Evolutionary conservation across 1,140 invertebrate species (phyloP).

Genomic region (Listronotus bonariensis): DNA sequence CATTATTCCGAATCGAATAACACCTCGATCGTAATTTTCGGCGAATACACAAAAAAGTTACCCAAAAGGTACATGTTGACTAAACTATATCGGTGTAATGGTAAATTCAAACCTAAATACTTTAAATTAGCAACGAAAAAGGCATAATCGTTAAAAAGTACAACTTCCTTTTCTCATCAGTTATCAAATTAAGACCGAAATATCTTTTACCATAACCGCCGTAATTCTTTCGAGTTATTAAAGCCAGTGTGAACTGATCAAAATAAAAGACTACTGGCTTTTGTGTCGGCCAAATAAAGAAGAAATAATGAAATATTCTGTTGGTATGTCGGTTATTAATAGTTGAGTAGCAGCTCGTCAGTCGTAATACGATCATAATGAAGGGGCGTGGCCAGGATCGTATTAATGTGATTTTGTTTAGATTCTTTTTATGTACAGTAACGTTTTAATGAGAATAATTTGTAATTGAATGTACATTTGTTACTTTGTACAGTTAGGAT

Average conservation of each 20-base stretch:
- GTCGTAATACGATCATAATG: slow-evolving; percentile 36
- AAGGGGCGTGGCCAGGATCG: slow-evolving; percentile 24
- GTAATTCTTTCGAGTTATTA: slow-evolving; percentile 34
- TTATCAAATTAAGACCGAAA: slow-evolving; percentile 33
- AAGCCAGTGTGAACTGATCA: slow-evolving; percentile 39
- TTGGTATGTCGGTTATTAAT: slow-evolving; percentile 40
- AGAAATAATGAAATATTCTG: slow-evolving; percentile 36
- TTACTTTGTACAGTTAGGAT: slow-evolving; percentile 12
- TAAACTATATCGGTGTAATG: too few species aligned
- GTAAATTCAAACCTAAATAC: too few species aligned
- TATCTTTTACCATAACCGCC: slow-evolving; percentile 33
- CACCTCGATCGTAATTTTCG: too few species aligned
- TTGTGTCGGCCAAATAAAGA: slow-evolving; percentile 38
- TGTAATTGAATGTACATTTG: slow-evolving; percentile 2
- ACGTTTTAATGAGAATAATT: slow-evolving; percentile 23
- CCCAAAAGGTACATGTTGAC: too few species aligned
- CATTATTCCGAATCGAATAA: too few species aligned
- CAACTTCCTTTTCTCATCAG: slow-evolving; percentile 33
- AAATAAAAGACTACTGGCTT: slow-evolving; percentile 41
- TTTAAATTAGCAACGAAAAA: slow-evolving; percentile 1
- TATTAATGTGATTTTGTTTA: slow-evolving; percentile 12
- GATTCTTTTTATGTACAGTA: slow-evolving; percentile 10
- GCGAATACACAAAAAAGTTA: too few species aligned
- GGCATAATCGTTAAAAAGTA: slow-evolving; percentile 21
- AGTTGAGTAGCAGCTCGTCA: slow-evolving; percentile 38